Base-by-base conservation (phyloP, 2,888 invertebrate species). In the Tholera decimalis region DNA sequence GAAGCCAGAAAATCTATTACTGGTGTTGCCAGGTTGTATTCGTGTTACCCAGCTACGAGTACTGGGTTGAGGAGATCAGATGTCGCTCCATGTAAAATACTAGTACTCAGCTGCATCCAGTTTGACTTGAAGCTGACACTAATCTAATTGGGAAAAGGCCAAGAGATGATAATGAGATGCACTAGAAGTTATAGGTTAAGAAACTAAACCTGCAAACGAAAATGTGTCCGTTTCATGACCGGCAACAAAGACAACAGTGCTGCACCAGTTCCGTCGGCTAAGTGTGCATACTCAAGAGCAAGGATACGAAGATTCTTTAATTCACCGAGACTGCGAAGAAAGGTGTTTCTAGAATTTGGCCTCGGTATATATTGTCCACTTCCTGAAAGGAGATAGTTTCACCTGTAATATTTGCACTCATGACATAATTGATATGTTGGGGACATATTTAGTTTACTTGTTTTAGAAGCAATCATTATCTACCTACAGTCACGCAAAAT, bases 221-320 rank as follows among this genome's bases (percentile, higher is more conserved):
- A 94, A 72, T 91, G 90, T 8, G 92, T 85, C 30, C 89, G 84
- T 63, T 88, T 91, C 26, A 95, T 60, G 0, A 94, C 80, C 0
- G 94, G 90, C 44, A 93, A 65, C 3, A 95, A 83, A 0, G 89
- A 81, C 11, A 93, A 53, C 1, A 95, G 72, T 0, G 92, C 91
- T 0, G 73, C 82, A 2, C 95, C 95, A 0, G 88, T 89, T 0
- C 88, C 88, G 61, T 95, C 95, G 0, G 94, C 94, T 8, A 95
- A 72, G 70, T 94, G 89, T 0, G 91, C 83, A 72, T 92, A 94
- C 73, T 95, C 94, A 35, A 95, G 62, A 1, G 93, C 94, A 1
- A 95, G 84, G 6, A 94, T 58, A 5, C 91, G 84, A 26, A 95
- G 85, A 62, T 91, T 89, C 18, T 63, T 84, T 55, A 95, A 69